Base-by-base conservation (phyloP, 2,888 invertebrate species). In the Cephalotes varians region DNA sequence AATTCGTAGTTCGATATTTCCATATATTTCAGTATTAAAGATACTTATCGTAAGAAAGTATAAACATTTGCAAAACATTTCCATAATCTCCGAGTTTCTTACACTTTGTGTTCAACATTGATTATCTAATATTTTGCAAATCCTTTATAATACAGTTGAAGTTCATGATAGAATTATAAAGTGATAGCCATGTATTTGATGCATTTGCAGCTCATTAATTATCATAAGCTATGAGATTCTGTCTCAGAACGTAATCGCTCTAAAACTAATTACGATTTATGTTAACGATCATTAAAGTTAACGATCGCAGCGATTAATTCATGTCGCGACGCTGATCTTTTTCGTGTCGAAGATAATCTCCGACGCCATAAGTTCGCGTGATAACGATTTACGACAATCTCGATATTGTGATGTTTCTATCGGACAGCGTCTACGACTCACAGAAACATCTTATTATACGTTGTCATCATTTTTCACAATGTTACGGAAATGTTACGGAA, bases 231-330 rank as follows among this genome's bases (percentile, higher is more conserved):
- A 12, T 6, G 15, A 54, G 31, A 10, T 40, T 74, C 49, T 40
- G 31, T 12, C 15, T 21, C 15, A 3, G 40, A 15, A 25, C 12
- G 21, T 77, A 67, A 77, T 77, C 21, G 40, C 31, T 77, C 54
- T 40, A 44, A 37, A 77, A 67, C 15, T 77, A 51, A 69, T 69
- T 44, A 56, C 54, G 12, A 69, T 69, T 77, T 69, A 77, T 77
- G 15, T 51, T 37, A n/a, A n/a, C n/a, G n/a, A 64, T 65, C 69
- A 31, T 69, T 77, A 69, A 64, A 51, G 21, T 62, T 54, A 77
- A 67, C 40, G 51, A 77, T 69, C 40, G 54, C 31, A 31, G 21
- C 40, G 40, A 69, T 77, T 31, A 54, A 67, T 69, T 77, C 25
- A 44, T 77, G 15, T 21, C 10, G 15, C 18, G 34, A 6, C n/a